Evolutionary conservation across 2,888 invertebrate species (phyloP).

Genomic region (Synergus itoensis): DNA sequence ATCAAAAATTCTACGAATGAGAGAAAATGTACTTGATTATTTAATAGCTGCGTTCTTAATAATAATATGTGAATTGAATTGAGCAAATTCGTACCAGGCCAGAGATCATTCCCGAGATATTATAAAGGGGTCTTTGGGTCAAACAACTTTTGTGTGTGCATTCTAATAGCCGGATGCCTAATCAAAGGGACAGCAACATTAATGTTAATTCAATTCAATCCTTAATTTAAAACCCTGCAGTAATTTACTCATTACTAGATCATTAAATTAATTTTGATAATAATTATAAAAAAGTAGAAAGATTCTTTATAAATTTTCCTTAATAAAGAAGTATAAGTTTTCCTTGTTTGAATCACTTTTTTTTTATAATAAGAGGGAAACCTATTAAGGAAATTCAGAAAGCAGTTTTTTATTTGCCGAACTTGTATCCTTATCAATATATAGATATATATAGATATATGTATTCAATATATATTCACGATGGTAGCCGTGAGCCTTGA

Average conservation of each 20-base stretch:
- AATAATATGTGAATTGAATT: background rate
- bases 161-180: background rate
- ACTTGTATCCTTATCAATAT: too few species aligned
- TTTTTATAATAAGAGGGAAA: background rate
- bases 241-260: background rate
- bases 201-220: background rate
- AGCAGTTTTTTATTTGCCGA: too few species aligned
- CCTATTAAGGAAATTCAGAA: background rate
- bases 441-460: too few species aligned
- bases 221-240: background rate
- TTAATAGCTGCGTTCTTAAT: background rate
- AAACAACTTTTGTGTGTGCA: background rate
- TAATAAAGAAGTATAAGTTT: background rate
- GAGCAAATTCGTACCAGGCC: background rate
- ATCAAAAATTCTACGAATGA: background rate
- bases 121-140: background rate
- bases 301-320: too few species aligned
- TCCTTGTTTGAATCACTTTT: background rate
- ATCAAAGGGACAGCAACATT: background rate
- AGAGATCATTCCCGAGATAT: background rate
- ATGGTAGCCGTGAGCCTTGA: background rate
- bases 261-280: background rate
- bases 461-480: too few species aligned
- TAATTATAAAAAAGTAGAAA: background rate
- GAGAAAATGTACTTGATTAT: background rate